A percentile compares a stretch with the other conserved stretches of the same genome.
phyloP scores from a whole-genome alignment of 2,797 vertebrate species.

The Moxostoma hubbsi region DNA sequence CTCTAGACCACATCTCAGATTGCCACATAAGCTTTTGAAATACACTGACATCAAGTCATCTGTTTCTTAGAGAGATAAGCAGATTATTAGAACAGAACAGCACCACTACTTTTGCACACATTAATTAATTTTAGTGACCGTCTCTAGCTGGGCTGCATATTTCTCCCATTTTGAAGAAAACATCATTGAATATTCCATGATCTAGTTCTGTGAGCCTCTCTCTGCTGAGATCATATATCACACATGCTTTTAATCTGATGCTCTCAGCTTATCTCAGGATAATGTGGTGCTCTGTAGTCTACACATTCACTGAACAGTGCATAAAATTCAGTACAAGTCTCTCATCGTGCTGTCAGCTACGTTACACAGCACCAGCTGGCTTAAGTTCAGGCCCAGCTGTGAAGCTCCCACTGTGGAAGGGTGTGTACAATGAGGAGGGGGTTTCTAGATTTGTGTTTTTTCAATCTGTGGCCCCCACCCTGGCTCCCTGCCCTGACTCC shows the following conservation, averaged over 20 bases:
- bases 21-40: slow-evolving; percentile 8
- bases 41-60: background rate
- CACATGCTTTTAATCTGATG: slow-evolving; percentile 39
- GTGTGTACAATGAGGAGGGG: slow-evolving; percentile 35
- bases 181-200: slow-evolving; percentile 23
- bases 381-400: slow-evolving; percentile 23
- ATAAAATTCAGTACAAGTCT: slow-evolving; percentile 10
- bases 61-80: background rate
- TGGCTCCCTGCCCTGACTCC: slow-evolving; percentile 44
- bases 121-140: slow-evolving; percentile 3
- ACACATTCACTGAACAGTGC: slow-evolving; percentile 11
- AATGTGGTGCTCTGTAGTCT: slow-evolving; percentile 4
- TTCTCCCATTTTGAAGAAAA: slow-evolving; percentile 5
- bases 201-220: slow-evolving; percentile 6
- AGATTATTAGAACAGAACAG: background rate
- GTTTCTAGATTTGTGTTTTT: slow-evolving; percentile 21
- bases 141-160: background rate
- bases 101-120: background rate
- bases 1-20: background rate
- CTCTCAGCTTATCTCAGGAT: slow-evolving; percentile 24
- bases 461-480: slow-evolving; percentile 50
- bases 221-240: slow-evolving; percentile 33
- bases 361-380: slow-evolving; percentile 32
- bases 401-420: slow-evolving; percentile 44
- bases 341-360: slow-evolving; percentile 29